A percentile compares a stretch with the other conserved stretches of the same genome.
These are phyloP conservation scores for Scaptodrosophila lebanonensis DNA, from an alignment of 1,140 invertebrate species.

Conservation along the genomic window DNA sequence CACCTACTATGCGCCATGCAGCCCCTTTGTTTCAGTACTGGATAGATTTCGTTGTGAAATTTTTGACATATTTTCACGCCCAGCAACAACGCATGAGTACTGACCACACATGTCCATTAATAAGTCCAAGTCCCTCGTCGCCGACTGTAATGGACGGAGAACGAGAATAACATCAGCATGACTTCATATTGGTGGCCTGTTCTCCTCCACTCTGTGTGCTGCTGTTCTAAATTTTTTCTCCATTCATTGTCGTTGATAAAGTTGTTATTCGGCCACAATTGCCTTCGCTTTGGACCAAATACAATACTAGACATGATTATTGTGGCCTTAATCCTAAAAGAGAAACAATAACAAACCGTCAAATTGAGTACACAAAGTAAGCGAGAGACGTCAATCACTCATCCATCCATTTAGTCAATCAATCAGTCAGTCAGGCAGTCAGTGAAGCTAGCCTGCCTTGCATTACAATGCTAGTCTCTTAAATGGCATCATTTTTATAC, in stretches of 20 bases:
- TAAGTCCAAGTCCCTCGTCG: too few species aligned
- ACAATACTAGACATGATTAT: neutral
- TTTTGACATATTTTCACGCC: conserved; percentile 54
- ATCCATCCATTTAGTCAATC: conserved; percentile 53
- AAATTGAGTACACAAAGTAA: conserved; percentile 34
- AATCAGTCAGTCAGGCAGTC: conserved; percentile 24
- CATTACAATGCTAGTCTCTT: too few species aligned
- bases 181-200: neutral
- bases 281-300: neutral
- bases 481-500: too few species aligned
- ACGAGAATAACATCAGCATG: conserved; percentile 34
- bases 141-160: conserved; percentile 46
- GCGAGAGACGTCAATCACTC: too few species aligned
- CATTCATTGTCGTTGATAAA: too few species aligned
- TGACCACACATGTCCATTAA: conserved; percentile 10
- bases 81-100: neutral
- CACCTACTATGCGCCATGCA: neutral
- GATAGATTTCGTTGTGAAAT: conserved; percentile 44
- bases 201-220: neutral
- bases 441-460: neutral
- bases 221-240: too few species aligned
- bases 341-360: conserved; percentile 47
- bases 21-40: conserved; percentile 29
- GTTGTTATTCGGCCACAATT: too few species aligned
- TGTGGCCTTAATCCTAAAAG: too few species aligned